Percentiles rank a stretch among this genome's conserved stretches.
These are phyloP conservation scores for Metacarcinus magister DNA, from an alignment of 2,888 invertebrate genomes.

Conservation along the genomic window DNA sequence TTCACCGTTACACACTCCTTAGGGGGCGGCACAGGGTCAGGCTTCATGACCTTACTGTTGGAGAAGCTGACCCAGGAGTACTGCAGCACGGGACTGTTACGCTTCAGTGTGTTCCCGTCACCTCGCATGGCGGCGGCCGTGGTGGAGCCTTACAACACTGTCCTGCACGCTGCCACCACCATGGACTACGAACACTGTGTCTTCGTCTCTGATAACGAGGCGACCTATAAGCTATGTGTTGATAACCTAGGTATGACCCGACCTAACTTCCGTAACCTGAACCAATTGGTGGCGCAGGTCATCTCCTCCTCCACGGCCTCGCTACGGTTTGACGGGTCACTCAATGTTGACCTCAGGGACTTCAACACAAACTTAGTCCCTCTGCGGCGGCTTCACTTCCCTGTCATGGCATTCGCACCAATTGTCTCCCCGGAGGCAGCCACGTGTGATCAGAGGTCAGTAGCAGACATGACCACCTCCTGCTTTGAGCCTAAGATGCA, in stretches of 20 bases:
- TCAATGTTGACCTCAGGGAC: conserved; percentile 86
- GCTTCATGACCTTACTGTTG: conserved; percentile 98
- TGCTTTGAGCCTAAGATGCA: conserved; percentile 86
- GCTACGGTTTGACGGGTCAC: conserved; percentile 85
- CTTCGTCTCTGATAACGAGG: conserved; percentile 86
- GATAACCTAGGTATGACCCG: conserved; percentile 90
- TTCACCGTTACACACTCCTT: conserved; percentile 96
- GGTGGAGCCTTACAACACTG: conserved; percentile 96
- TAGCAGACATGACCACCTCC: conserved; percentile 85
- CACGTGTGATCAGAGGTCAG: conserved; percentile 83
- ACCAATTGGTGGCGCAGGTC: conserved; percentile 85
- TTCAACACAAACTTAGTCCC: conserved; percentile 85
- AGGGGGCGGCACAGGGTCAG: conserved; percentile 96
- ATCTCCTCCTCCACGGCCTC: conserved; percentile 86
- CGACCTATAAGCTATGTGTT: conserved; percentile 92
- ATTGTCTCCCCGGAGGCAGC: conserved; percentile 84
- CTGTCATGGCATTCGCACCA: conserved; percentile 84
- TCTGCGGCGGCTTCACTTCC: conserved; percentile 87
- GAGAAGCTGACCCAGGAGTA: conserved; percentile 97
- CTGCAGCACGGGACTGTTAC: conserved; percentile 97
- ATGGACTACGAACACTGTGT: conserved; percentile 87
- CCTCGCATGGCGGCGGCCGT: conserved; percentile 91
- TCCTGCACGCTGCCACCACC: conserved; percentile 96
- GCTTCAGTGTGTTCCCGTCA: conserved; percentile 98
- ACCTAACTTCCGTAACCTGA: conserved; percentile 92